Evolutionary conservation across 1,140 invertebrate species (phyloP).

Genomic region (Heliconius melpomene): DNA sequence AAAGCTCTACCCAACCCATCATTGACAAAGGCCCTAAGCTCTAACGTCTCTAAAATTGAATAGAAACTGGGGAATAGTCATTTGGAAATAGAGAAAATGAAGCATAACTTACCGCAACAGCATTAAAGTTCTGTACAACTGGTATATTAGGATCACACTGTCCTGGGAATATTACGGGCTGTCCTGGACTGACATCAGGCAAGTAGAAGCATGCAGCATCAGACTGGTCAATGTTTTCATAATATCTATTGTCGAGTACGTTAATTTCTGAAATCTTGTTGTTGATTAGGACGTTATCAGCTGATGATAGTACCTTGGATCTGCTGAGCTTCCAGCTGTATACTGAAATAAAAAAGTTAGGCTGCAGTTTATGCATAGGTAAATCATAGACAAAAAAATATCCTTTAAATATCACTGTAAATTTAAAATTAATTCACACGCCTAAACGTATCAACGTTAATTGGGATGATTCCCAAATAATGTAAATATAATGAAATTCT

Average conservation of each 20-base stretch:
- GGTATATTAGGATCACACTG: slow-evolving; percentile 54
- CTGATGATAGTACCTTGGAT: slow-evolving; percentile 42
- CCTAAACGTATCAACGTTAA: no score
- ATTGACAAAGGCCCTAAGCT: no score
- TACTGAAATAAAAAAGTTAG: slow-evolving; percentile 42
- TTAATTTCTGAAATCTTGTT: slow-evolving; percentile 44
- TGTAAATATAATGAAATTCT: no score
- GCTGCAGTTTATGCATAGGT: no score
- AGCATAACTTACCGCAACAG: slow-evolving; percentile 19
- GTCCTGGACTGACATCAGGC: slow-evolving; percentile 44
- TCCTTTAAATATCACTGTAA: no score
- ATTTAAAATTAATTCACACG: no score
- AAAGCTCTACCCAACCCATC: no score
- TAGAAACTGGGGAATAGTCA: neutral
- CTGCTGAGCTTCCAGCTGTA: slow-evolving; percentile 70
- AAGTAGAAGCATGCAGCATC: slow-evolving; percentile 61
- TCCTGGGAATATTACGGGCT: slow-evolving; percentile 53
- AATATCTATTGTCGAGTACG: slow-evolving; percentile 56
- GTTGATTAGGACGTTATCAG: slow-evolving; percentile 47
- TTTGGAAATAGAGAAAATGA: neutral
- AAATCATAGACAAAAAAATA: no score
- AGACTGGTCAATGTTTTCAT: slow-evolving; percentile 51
- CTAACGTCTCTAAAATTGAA: no score
- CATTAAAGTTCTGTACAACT: slow-evolving; percentile 51
- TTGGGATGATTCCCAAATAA: no score